Conservation (phyloP, 2,113 vertebrate species). For the Labrus mixtus region DNA sequence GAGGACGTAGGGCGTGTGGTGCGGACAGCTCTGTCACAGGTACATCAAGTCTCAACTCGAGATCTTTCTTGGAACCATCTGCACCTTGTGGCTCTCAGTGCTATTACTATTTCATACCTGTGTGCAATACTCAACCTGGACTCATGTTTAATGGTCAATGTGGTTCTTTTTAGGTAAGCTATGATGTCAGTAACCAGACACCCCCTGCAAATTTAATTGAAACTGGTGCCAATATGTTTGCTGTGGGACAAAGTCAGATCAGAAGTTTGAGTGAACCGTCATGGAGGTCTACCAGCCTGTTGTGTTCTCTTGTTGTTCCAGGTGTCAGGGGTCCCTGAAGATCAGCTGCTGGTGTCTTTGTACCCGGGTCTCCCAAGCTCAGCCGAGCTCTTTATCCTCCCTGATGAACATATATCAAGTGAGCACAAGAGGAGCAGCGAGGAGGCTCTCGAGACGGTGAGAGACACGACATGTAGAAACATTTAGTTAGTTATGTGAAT, state of each 20-base stretch:
- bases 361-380: conserved; percentile 93
- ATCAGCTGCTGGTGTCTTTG: conserved; percentile 91
- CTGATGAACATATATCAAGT: conserved; percentile 65
- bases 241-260: neutral
- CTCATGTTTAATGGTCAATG: conserved; percentile 35
- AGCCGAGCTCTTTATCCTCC: conserved; percentile 94
- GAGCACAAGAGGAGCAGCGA: conserved; percentile 87
- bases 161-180: conserved; percentile 27
- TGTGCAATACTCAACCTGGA: conserved; percentile 35
- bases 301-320: conserved; percentile 52
- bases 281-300: neutral
- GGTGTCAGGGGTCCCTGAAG: conserved; percentile 90
- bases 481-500: neutral
- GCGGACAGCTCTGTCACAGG: conserved; percentile 91
- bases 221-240: conserved; percentile 17
- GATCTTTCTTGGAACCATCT: conserved; percentile 39
- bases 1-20: conserved; percentile 93
- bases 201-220: conserved; percentile 2
- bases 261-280: neutral
- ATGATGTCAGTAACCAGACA: conserved; percentile 28
- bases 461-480: conserved; percentile 18
- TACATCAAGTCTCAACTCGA: conserved; percentile 71
- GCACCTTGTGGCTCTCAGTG: conserved; percentile 48
- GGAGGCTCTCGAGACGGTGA: conserved; percentile 89
- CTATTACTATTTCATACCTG: conserved; percentile 71